phyloP scores from a whole-genome alignment of 2,797 vertebrate genomes.

The Coilia nasus region DNA sequence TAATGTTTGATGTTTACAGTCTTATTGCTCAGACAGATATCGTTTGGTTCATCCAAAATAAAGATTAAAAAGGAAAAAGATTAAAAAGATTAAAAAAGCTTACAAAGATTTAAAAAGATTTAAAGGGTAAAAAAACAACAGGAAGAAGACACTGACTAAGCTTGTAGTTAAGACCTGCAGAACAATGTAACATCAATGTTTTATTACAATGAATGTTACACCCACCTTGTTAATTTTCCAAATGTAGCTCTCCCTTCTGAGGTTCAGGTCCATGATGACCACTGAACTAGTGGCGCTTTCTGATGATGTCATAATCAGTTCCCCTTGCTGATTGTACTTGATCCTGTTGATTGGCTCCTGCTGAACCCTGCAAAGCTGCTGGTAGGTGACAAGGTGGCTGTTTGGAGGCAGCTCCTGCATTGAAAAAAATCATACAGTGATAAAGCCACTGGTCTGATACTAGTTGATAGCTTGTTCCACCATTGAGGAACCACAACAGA shows the following conservation, averaged over 20 bases:
- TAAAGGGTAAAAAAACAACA: neutral
- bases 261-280: conserved; percentile 57
- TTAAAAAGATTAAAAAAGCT: neutral
- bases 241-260: conserved; percentile 53
- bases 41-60: too few species aligned
- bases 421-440: neutral
- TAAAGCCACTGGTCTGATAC: too few species aligned
- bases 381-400: conserved; percentile 55
- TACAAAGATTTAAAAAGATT: too few species aligned
- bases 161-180: neutral
- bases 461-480: too few species aligned
- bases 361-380: conserved; percentile 45
- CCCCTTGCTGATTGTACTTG: conserved; percentile 52
- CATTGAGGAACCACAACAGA: too few species aligned
- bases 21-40: too few species aligned
- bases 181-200: neutral
- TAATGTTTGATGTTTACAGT: too few species aligned
- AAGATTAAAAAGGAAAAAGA: too few species aligned
- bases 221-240: conserved; percentile 64
- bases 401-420: conserved; percentile 59
- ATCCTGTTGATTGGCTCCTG: conserved; percentile 62
- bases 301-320: conserved; percentile 60
- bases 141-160: neutral
- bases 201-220: neutral
- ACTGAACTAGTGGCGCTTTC: conserved; percentile 58